Evolutionary conservation across 2,888 invertebrate species (phyloP).

Genomic region (Erpobdella octoculata): DNA sequence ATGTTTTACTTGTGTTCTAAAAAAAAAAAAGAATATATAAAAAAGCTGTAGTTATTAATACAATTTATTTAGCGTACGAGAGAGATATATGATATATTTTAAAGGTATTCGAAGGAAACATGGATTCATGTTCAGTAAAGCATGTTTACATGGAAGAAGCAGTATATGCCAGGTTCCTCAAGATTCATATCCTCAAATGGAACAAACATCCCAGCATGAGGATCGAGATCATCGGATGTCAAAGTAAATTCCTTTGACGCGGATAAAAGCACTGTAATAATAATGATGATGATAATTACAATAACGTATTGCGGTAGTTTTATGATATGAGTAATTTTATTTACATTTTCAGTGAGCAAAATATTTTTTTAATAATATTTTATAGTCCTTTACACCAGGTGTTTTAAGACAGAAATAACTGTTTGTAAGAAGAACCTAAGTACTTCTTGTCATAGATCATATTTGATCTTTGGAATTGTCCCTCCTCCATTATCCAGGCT

Average conservation of each 20-base stretch:
- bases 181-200: constrained; percentile 55
- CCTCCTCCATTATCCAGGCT: no score
- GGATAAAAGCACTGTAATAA: no score
- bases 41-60: no score
- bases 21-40: no score
- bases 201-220: constrained; percentile 55
- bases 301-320: not conserved
- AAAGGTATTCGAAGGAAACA: constrained; percentile 56
- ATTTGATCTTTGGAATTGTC: no score
- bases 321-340: not conserved
- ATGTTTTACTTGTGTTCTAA: no score
- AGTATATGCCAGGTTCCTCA: constrained; percentile 54
- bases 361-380: not conserved
- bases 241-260: constrained; percentile 46
- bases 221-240: constrained; percentile 56
- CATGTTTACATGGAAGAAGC: constrained; percentile 54
- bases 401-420: no score
- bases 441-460: no score
- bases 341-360: not conserved
- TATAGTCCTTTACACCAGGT: not conserved
- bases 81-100: no score
- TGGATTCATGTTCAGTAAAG: constrained; percentile 53
- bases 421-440: no score
- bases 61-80: no score
- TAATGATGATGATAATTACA: no score